phyloP scores from a whole-genome alignment of 2,113 vertebrate genomes.

The Indicator indicator region DNA sequence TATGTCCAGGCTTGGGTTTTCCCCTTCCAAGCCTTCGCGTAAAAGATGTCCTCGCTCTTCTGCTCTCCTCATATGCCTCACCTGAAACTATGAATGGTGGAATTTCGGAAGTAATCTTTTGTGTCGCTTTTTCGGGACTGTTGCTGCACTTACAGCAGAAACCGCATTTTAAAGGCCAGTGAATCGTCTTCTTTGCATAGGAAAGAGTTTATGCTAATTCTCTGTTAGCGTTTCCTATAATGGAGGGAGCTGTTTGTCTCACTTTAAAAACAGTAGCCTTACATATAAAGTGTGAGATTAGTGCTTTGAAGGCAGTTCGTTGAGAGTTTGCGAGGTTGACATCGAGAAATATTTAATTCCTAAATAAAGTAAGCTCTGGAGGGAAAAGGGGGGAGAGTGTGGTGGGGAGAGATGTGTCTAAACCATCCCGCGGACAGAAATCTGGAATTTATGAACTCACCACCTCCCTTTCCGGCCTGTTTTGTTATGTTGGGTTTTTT shows the following conservation, averaged over 20 bases:
- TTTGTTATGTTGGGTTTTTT: neutral
- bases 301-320: neutral
- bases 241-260: neutral
- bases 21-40: neutral
- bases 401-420: neutral
- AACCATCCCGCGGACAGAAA: neutral
- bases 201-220: neutral
- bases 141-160: neutral
- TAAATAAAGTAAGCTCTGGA: neutral
- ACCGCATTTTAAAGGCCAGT: neutral
- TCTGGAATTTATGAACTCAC: slow-evolving; percentile 5
- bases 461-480: neutral
- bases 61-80: neutral
- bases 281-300: neutral
- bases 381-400: too few species aligned
- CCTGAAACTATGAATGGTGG: neutral
- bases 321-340: neutral
- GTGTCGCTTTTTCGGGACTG: neutral
- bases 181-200: neutral
- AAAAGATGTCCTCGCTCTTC: neutral
- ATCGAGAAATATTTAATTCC: neutral
- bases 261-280: neutral
- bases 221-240: neutral
- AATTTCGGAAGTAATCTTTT: neutral
- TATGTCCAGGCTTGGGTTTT: neutral